phyloP scores from a whole-genome alignment of 2,797 vertebrate species.

The Channallabes apus region DNA sequence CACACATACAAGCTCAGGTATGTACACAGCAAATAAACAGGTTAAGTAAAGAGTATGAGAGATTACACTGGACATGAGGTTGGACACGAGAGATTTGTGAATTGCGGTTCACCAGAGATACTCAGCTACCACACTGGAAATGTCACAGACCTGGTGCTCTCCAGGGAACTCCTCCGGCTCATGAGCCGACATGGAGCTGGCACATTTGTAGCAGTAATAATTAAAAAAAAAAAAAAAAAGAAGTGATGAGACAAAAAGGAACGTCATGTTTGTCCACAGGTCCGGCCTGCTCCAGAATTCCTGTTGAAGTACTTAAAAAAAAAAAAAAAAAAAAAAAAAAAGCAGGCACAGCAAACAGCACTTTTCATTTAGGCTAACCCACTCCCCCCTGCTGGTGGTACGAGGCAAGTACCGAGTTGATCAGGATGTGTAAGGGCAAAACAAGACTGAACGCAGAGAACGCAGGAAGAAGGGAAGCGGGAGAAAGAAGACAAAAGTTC shows the following conservation, averaged over 20 bases:
- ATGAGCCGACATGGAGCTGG: slow-evolving; percentile 34
- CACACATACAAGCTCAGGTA: slow-evolving; percentile 65
- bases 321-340: not conserved
- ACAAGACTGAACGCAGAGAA: slow-evolving; percentile 29
- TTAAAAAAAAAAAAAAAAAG: not conserved
- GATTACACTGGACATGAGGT: slow-evolving; percentile 61
- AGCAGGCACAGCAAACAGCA: not conserved
- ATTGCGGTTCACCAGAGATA: slow-evolving; percentile 68
- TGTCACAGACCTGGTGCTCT: slow-evolving; percentile 55
- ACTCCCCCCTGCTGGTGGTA: slow-evolving; percentile 56
- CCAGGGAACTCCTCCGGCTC: slow-evolving; percentile 37
- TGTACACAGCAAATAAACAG: slow-evolving; percentile 76
- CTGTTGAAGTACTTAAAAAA: not conserved
- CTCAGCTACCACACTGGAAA: slow-evolving; percentile 77
- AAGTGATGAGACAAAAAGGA: not conserved
- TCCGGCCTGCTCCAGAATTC: slow-evolving; percentile 54
- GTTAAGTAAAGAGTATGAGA: slow-evolving; percentile 35
- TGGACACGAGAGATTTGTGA: slow-evolving; percentile 64
- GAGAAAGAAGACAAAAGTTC: slow-evolving; percentile 32
- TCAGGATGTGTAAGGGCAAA: slow-evolving; percentile 34
- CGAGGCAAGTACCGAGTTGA: slow-evolving; percentile 8
- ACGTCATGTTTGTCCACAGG: slow-evolving; percentile 46
- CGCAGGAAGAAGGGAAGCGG: slow-evolving; percentile 14
- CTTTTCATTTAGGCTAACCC: slow-evolving; percentile 24
- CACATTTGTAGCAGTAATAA: not conserved